These are phyloP conservation scores for Neomorphus geoffroyi DNA, from an alignment of 2,797 vertebrate genomes.

Conservation along the genomic window DNA sequence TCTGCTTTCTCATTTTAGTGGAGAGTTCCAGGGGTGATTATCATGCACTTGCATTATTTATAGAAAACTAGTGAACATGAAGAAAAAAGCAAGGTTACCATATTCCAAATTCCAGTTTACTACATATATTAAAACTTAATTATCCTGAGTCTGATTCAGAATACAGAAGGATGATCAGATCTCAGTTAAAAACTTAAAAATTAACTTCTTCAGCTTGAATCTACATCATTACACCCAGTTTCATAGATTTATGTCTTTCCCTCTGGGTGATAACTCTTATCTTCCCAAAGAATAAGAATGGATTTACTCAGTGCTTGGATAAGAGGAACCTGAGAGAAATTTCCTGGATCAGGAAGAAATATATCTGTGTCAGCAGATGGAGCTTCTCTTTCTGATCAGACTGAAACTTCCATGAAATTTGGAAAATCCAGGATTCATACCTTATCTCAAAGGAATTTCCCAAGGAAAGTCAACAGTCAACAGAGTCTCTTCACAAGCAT, in stretches of 20 bases:
- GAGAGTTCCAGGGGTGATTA: conserved; percentile 9
- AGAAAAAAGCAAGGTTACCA: background rate
- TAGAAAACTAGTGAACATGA: background rate
- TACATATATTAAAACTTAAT: background rate
- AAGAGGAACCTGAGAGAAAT: background rate
- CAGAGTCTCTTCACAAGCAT: background rate
- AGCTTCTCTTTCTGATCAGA: background rate
- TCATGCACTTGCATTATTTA: background rate
- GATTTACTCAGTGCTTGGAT: background rate
- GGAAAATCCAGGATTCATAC: background rate
- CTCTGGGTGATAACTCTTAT: background rate
- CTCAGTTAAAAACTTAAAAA: background rate
- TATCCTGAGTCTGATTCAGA: background rate
- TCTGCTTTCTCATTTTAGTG: background rate
- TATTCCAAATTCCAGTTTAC: background rate
- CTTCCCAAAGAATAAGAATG: background rate
- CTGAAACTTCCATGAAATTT: background rate
- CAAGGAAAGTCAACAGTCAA: background rate
- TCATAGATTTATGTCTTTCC: background rate
- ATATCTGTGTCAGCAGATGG: background rate
- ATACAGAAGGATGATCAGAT: background rate
- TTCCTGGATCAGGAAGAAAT: background rate
- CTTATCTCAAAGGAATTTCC: background rate
- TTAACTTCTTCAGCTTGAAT: background rate
- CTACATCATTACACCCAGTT: background rate